A percentile compares a stretch with the other conserved stretches of the same genome.
Conservation (phyloP, 2,113 vertebrate species). For the Capricornis sumatraensis region DNA sequence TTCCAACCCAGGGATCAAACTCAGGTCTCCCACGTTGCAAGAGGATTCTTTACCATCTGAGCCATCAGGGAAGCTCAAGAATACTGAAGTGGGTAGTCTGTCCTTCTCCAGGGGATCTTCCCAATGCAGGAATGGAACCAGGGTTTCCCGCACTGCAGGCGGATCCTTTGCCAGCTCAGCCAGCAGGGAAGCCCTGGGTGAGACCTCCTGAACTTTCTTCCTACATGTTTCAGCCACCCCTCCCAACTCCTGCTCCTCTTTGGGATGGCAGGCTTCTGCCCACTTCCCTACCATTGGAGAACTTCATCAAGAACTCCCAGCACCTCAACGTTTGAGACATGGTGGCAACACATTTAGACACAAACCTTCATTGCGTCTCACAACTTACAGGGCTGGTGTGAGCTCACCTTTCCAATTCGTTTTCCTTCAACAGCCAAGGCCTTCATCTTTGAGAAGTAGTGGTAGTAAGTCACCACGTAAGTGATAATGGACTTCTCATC, state of each 20-base stretch:
- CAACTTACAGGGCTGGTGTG: neutral
- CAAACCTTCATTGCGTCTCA: neutral
- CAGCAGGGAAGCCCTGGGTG: neutral
- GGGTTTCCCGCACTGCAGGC: neutral
- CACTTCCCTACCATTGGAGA: neutral
- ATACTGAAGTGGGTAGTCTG: neutral
- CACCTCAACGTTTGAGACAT: neutral
- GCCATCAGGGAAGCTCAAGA: neutral
- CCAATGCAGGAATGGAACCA: neutral
- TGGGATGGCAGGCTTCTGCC: neutral
- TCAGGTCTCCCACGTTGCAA: neutral
- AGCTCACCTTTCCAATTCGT: conserved; percentile 93
- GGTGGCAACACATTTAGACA: neutral
- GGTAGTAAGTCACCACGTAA: conserved; percentile 97
- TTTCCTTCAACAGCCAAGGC: conserved; percentile 98
- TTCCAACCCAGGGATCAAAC: neutral
- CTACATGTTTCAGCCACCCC: neutral
- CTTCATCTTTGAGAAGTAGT: conserved; percentile 99
- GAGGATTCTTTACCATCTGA: neutral
- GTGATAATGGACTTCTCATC: conserved; percentile 99
- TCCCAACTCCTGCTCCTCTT: neutral
- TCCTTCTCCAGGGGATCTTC: neutral
- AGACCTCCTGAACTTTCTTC: neutral
- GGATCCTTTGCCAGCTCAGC: neutral
- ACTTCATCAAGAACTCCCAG: neutral